phyloP scores from a whole-genome alignment of 2,797 vertebrate species.

The Gallinago stenura region DNA sequence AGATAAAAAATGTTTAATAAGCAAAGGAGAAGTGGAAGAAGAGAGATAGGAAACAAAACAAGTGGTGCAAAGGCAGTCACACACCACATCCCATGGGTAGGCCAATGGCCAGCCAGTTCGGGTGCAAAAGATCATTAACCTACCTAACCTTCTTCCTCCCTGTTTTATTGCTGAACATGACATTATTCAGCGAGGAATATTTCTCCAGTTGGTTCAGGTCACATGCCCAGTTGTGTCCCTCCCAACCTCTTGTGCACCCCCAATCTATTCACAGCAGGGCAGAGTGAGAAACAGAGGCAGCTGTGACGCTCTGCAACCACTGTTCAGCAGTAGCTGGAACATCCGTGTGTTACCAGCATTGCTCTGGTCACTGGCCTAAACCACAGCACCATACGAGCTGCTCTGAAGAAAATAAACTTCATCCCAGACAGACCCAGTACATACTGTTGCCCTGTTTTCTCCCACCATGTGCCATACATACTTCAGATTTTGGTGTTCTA shows the following conservation, averaged over 20 bases:
- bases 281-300: neutral
- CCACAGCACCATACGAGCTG: neutral
- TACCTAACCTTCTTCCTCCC: neutral
- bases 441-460: neutral
- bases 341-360: neutral
- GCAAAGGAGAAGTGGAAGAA: neutral
- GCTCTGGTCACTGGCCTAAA: neutral
- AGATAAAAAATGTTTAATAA: neutral
- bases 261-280: fast-evolving
- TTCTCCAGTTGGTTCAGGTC: neutral
- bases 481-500: neutral
- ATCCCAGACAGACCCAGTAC: neutral
- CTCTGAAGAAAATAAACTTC: neutral
- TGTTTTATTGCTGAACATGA: neutral
- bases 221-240: neutral
- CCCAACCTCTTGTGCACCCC: neutral
- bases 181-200: neutral
- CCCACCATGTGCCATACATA: neutral
- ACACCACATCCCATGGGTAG: neutral
- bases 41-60: neutral
- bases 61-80: neutral
- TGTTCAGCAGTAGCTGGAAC: neutral
- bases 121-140: neutral
- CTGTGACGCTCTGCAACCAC: neutral
- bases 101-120: neutral